Evolutionary conservation across 2,888 invertebrate genomes (phyloP), one percentile per base, ranked within the genome.

Genomic region (Pseudococcus jackbeardsleyi): DNA sequence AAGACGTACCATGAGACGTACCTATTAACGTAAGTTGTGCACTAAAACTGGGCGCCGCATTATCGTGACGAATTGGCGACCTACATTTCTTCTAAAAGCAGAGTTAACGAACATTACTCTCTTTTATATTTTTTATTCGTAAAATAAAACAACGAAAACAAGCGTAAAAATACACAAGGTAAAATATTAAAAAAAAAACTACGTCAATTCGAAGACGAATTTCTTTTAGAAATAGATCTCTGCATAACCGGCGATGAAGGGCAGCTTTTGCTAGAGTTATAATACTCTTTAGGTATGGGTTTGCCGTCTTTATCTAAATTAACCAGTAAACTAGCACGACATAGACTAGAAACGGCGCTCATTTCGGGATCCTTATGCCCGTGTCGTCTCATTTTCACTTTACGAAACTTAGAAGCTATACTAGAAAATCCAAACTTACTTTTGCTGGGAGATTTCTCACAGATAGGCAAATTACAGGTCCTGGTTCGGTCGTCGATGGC

Each of bases 341-440:
- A 89, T 4, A 89, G 84, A 82, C 86, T 84, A 59, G 89, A 89
- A 7, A 89, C 86, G 42, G 89, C 84, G 86, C 89, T 86, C 48
- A 86, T 42, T 5, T 91, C 91, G 88, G 90, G 91, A 4, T 92
- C 91, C 87, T 91, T 92, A 26, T 87, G 87, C 54, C 48, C 48
- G 12, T 79, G 79, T 86, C 91, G 92, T 89, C 93, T 91, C 91
- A 93, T 92, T 90, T 93, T 93, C 0, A 93, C 93, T 89, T 93
- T 93, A 3, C 94, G 92, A 89, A 94, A 93, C 91, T 94, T 94
- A 0, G 93, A 93, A 0, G 94, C 93, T 5, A 94, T 92, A 17
- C 92, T 93, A 26, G 93, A 94, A 88, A 94, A 92, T 17, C 93
- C 92, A 86, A 93, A 92, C 90, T 93, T 92, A 9, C 90, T 90